phyloP scores from a whole-genome alignment of 1,140 invertebrate species.

The Heliconius congener region DNA sequence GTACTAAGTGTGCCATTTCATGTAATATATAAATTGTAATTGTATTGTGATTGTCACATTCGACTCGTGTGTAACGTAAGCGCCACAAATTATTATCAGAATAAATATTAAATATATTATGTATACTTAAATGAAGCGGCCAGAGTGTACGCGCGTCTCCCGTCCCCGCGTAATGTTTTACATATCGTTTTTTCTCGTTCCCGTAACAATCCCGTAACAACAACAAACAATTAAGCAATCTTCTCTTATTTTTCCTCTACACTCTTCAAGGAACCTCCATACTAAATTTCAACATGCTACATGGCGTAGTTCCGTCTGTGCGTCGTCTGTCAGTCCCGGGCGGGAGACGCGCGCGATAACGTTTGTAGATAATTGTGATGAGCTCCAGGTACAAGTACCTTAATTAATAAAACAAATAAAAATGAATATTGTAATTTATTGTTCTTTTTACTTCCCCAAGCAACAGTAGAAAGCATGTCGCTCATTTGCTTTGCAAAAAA shows the following conservation, averaged over 20 bases:
- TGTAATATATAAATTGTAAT: constrained; percentile 19
- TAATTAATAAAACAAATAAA: constrained; percentile 38
- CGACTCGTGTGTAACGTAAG: neutral
- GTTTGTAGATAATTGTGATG: constrained; percentile 41
- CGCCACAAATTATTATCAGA: constrained; percentile 2
- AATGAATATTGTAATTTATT: constrained; percentile 9
- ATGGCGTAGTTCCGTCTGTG: no score
- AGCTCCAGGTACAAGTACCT: constrained; percentile 58
- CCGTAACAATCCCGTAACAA: no score
- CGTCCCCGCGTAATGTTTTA: no score
- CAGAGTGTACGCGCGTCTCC: no score
- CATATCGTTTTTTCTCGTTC: no score
- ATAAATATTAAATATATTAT: neutral
- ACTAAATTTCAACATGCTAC: no score
- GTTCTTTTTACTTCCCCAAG: neutral
- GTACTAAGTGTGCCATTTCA: constrained; percentile 36
- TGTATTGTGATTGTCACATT: constrained; percentile 10
- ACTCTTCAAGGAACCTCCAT: no score
- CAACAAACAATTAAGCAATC: no score
- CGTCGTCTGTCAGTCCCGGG: no score
- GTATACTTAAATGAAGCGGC: neutral
- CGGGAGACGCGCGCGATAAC: constrained; percentile 16
- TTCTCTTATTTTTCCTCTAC: no score
- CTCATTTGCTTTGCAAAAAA: no score
- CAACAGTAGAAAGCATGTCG: no score